phyloP scores from a whole-genome alignment of 2,797 vertebrate genomes.

The Poecile montanus region DNA sequence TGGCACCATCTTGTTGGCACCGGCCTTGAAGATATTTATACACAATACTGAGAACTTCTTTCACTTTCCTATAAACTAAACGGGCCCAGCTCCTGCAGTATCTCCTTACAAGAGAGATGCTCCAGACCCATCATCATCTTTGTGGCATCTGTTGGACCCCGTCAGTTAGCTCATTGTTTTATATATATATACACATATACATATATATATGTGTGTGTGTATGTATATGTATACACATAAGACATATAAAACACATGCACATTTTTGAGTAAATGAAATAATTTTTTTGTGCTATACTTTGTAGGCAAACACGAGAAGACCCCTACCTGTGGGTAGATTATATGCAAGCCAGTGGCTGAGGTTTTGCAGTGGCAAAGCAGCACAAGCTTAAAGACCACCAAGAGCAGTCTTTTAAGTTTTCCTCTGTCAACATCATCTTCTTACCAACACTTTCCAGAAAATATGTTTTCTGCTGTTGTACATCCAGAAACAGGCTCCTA shows the following conservation, averaged over 20 bases:
- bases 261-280: neutral
- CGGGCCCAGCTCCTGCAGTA: neutral
- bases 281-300: accelerated
- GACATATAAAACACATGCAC: accelerated
- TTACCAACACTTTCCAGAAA: accelerated
- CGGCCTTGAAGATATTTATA: neutral
- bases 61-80: neutral
- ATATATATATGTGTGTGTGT: too few relatives aligned
- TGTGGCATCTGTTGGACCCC: neutral
- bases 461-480: neutral
- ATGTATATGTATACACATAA: too few relatives aligned
- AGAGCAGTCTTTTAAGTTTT: neutral
- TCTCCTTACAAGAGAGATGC: neutral
- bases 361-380: neutral
- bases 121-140: neutral
- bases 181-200: too few relatives aligned
- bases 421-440: accelerated
- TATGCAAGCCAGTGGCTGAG: neutral
- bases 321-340: accelerated
- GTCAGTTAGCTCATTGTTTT: neutral
- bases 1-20: neutral
- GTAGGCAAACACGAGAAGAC: too few relatives aligned
- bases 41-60: neutral
- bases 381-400: neutral
- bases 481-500: accelerated